These are phyloP conservation scores for Heptranchias perlo DNA, from an alignment of 2,113 vertebrate species.

Conservation along the genomic window DNA sequence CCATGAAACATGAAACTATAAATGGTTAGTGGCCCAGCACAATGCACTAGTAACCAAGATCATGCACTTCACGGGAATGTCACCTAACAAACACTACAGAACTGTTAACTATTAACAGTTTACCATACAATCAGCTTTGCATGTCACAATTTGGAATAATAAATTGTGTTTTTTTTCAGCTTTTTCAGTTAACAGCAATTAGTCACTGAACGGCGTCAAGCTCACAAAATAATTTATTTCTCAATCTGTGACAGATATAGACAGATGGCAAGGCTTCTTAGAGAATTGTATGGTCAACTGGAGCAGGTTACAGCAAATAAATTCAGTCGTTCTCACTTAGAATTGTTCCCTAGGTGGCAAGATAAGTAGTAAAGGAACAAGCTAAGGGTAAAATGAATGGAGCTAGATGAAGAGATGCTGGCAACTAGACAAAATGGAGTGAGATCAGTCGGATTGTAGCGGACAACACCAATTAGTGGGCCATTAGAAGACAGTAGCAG, in stretches of 20 bases:
- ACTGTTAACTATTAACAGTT: conserved; percentile 33
- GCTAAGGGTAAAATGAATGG: not conserved
- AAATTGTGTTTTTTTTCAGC: conserved; percentile 27
- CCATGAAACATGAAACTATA: conserved; percentile 9
- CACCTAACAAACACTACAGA: conserved; percentile 17
- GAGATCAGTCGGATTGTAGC: not conserved
- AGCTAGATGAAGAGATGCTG: conserved; percentile 2
- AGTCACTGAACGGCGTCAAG: conserved; percentile 5
- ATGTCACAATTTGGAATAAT: conserved; percentile 37
- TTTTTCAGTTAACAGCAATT: conserved; percentile 30
- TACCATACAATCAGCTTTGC: conserved; percentile 2
- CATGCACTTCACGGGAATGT: not conserved
- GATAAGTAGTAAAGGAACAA: not conserved
- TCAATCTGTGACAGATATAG: not conserved
- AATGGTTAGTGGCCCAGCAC: conserved; percentile 8
- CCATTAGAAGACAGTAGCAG: not conserved
- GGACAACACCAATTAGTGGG: not conserved
- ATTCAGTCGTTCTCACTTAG: conserved; percentile 3
- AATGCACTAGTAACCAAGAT: not conserved
- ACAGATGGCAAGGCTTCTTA: conserved; percentile 23
- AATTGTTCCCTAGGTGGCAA: not conserved
- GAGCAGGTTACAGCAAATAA: conserved; percentile 18
- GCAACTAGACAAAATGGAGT: not conserved
- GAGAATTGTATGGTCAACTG: conserved; percentile 26
- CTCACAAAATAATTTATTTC: conserved; percentile 28